Evolutionary conservation across 2,113 vertebrate genomes (phyloP).

Genomic region (Lepidothrix coronata): DNA sequence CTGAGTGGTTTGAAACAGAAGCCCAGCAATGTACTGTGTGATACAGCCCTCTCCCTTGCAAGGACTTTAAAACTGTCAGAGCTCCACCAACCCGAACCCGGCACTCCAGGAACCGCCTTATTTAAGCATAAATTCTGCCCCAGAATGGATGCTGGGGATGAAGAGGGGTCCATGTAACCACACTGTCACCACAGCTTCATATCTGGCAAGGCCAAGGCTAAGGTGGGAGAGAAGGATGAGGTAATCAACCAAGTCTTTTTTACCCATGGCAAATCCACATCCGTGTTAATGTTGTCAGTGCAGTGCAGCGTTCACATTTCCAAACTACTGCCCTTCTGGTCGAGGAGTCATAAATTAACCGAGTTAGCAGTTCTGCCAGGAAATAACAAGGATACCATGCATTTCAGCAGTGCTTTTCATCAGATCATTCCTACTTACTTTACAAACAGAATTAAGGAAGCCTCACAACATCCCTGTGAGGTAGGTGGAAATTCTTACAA

Average conservation of each 20-base stretch:
- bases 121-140: background rate
- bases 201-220: background rate
- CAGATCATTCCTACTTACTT: slow-evolving; percentile 64
- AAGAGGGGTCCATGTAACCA: background rate
- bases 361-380: slow-evolving; percentile 25
- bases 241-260: background rate
- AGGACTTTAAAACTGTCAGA: background rate
- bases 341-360: background rate
- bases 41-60: background rate
- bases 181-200: background rate
- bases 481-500: slow-evolving; percentile 58
- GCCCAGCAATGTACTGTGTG: background rate
- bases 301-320: background rate
- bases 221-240: background rate
- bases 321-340: background rate
- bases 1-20: background rate
- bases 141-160: background rate
- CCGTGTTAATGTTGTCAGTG: background rate
- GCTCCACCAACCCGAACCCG: background rate
- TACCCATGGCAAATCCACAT: background rate
- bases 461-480: slow-evolving; percentile 66
- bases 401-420: slow-evolving; percentile 65
- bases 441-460: slow-evolving; percentile 56
- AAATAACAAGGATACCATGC: slow-evolving; percentile 59
- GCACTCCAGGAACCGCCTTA: background rate